Base-by-base conservation (phyloP, 2,888 invertebrate species). In the Cheilosia grossa region DNA sequence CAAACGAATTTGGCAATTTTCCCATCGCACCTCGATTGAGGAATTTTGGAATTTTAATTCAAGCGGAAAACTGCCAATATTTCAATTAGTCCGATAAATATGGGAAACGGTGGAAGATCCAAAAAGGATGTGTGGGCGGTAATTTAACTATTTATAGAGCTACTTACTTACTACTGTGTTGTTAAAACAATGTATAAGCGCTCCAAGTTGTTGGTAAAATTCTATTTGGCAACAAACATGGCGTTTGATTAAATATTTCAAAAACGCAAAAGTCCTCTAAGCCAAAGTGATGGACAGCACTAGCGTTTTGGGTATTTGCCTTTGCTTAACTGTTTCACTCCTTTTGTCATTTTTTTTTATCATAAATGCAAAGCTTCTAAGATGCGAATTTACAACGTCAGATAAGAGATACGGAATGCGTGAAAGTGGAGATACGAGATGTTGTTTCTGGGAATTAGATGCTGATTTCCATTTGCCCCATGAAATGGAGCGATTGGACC, bases 331-430 rank as follows among this genome's bases (percentile, higher is more conserved):
- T 47, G 19, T n/a, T 42, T 17, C 21, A 13, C 61, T 63, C 44
- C 30, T 61, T 47, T 27, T 63, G 10, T 63, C 27, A 21, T 56
- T 33, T 9, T 51, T 9, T 51, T 49, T 37, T 33, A 33, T 51
- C 21, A 27, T 33, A 49, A 49, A 64, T 64, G 19, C 19, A 6
- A 37, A 49, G 30, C 49, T 37, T 0, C 49, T 33, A 33, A 64
- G n/a, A 49, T 2, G 19, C 4, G n/a, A 51, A 64, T 64, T 64
- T 64, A 64, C 15, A 33, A 33, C 10, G 15, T 6, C 13, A 24
- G 51, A 51, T 51, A 51, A 51, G 51, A 51, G 5, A 27, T 1
- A 37, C 13, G 1, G 37, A 21, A 27, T 51, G 51, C 15, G 51
- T 51, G 51, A 51, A 51, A 51, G 24, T 51, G 51, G 24, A 51